Evolutionary conservation across 2,888 invertebrate species (phyloP).

Genomic region (Dromius quadrimaculatus): DNA sequence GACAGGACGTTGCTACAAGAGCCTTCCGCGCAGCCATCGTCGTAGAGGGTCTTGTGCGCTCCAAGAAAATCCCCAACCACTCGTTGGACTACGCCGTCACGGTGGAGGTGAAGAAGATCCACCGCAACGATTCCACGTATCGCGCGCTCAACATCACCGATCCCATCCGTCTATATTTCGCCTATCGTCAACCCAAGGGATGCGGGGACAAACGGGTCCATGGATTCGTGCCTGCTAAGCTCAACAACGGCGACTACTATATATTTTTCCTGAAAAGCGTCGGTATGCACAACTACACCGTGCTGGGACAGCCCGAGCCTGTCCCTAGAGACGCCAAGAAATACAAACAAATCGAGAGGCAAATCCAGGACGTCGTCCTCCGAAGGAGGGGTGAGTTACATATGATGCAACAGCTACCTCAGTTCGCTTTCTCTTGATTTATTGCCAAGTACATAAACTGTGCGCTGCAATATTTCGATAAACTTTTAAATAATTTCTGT

Average conservation of each 20-base stretch:
- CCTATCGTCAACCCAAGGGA: conserved; percentile 61
- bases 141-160: conserved; percentile 66
- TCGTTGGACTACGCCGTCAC: conserved; percentile 74
- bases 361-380: conserved; percentile 57
- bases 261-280: conserved; percentile 72
- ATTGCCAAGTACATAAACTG: conserved; percentile 1
- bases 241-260: conserved; percentile 71
- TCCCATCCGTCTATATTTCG: conserved; percentile 69
- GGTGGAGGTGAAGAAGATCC: conserved; percentile 74
- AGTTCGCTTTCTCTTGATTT: conserved; percentile 11
- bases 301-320: conserved; percentile 69
- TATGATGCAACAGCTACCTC: not conserved
- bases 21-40: conserved; percentile 76
- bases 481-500: not conserved
- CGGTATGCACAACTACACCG: conserved; percentile 71
- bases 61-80: conserved; percentile 60
- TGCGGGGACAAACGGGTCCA: conserved; percentile 56
- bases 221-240: conserved; percentile 70
- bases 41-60: conserved; percentile 69
- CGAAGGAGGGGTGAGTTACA: conserved; percentile 40
- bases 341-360: conserved; percentile 58
- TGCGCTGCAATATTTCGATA: not conserved
- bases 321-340: conserved; percentile 45
- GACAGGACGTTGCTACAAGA: conserved; percentile 74
- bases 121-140: conserved; percentile 71